These are phyloP conservation scores for Amphipyra tragopoginis DNA, from an alignment of 2,888 invertebrate genomes.

Conservation along the genomic window DNA sequence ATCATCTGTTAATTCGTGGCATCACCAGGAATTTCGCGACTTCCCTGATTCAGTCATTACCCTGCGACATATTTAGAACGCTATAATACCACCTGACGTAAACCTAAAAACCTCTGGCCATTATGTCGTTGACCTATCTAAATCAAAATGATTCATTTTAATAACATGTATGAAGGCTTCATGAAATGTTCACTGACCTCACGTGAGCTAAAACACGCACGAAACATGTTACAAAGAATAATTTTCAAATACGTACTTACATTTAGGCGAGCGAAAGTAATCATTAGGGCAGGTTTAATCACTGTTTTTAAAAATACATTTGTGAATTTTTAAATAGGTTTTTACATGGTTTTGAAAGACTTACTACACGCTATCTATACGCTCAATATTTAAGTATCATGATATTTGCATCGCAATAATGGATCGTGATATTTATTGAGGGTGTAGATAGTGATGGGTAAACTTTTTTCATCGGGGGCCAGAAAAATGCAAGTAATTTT, in stretches of 20 bases:
- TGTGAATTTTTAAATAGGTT: background rate
- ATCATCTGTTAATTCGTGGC: too few relatives aligned
- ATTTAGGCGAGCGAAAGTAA: slow-evolving; percentile 4
- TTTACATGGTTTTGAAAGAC: slow-evolving; percentile 1
- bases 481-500: too few relatives aligned
- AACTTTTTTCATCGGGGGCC: too few relatives aligned
- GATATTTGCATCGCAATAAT: too few relatives aligned
- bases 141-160: slow-evolving; percentile 40
- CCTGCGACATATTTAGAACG: too few relatives aligned
- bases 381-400: too few relatives aligned
- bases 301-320: slow-evolving; percentile 44
- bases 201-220: slow-evolving; percentile 38
- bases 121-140: slow-evolving; percentile 35
- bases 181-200: slow-evolving; percentile 15
- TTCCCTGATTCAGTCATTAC: too few relatives aligned
- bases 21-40: too few relatives aligned
- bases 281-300: slow-evolving; percentile 16
- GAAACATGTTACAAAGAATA: slow-evolving; percentile 19
- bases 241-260: slow-evolving; percentile 6
- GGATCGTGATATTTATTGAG: too few relatives aligned
- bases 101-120: slow-evolving; percentile 1
- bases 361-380: too few relatives aligned
- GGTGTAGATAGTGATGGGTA: too few relatives aligned
- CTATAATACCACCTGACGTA: background rate
- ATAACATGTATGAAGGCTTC: slow-evolving; percentile 26